Percentiles rank a stretch among this genome's conserved stretches.
Conservation (phyloP, 1,140 invertebrate genomes). For the Coenobita brevimanus region DNA sequence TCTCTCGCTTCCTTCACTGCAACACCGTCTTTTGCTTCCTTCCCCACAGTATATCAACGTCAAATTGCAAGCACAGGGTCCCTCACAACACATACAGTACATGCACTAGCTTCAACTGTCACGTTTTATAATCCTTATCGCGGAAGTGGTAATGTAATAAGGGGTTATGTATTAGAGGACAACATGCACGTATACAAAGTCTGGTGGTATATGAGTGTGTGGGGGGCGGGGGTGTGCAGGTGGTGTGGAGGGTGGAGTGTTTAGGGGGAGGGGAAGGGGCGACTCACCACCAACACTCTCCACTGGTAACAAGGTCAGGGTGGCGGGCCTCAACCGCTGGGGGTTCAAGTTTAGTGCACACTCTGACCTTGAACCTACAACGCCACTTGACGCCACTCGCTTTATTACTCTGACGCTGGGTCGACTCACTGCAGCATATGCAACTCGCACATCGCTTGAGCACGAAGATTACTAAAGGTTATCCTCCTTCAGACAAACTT, state of each 20-base stretch:
- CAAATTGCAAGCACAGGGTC: neutral
- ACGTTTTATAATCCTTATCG: neutral
- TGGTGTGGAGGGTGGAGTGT: too few relatives aligned
- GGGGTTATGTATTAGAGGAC: too few relatives aligned
- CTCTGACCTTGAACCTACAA: conserved; percentile 34
- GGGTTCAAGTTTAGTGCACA: conserved; percentile 25
- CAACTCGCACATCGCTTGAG: too few relatives aligned
- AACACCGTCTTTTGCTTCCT: neutral
- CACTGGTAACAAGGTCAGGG: conserved; percentile 47
- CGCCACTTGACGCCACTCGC: neutral
- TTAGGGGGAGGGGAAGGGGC: too few relatives aligned
- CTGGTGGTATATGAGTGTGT: too few relatives aligned
- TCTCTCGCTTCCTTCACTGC: neutral
- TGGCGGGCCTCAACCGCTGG: conserved; percentile 3
- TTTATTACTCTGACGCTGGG: neutral
- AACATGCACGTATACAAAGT: too few relatives aligned
- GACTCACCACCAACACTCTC: conserved; percentile 13
- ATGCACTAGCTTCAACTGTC: conserved; percentile 1
- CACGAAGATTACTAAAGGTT: too few relatives aligned
- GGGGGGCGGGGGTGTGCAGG: too few relatives aligned
- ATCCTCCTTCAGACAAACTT: too few relatives aligned
- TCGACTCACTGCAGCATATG: too few relatives aligned
- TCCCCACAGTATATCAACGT: neutral
- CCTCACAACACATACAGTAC: conserved; percentile 28
- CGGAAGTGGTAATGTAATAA: too few relatives aligned